These are phyloP conservation scores for Leiothrix lutea DNA, from an alignment of 2,113 vertebrate species.

Conservation along the genomic window DNA sequence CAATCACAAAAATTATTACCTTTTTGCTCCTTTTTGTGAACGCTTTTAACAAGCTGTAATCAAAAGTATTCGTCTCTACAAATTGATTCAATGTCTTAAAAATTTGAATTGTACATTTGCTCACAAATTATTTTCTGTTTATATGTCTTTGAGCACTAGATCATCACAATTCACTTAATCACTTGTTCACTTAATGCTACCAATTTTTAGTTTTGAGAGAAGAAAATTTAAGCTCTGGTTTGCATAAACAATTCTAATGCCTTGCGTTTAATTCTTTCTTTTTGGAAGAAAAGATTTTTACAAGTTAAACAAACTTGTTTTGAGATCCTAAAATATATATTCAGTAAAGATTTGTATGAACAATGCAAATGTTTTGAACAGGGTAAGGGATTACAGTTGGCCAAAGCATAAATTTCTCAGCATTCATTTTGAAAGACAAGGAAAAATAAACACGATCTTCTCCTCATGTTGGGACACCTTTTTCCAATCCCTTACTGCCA, in stretches of 20 bases:
- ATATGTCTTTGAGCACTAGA: background rate
- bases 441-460: background rate
- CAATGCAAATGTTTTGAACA: background rate
- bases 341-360: background rate
- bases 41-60: background rate
- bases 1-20: background rate
- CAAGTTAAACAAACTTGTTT: background rate
- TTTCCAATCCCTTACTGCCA: background rate
- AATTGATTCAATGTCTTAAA: background rate
- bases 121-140: background rate
- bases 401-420: background rate
- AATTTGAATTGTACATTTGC: background rate
- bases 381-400: background rate
- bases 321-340: background rate
- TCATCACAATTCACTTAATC: background rate
- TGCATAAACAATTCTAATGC: background rate
- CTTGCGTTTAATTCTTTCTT: background rate
- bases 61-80: background rate
- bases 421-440: background rate
- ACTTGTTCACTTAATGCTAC: background rate
- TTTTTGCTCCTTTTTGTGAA: background rate
- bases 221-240: background rate
- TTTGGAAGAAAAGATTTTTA: background rate
- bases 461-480: fast-evolving
- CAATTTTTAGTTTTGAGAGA: background rate